Percentiles rank a stretch among this genome's conserved stretches.
These are phyloP conservation scores for Neotoxoptera formosana DNA, from an alignment of 1,140 invertebrate species.

Conservation along the genomic window DNA sequence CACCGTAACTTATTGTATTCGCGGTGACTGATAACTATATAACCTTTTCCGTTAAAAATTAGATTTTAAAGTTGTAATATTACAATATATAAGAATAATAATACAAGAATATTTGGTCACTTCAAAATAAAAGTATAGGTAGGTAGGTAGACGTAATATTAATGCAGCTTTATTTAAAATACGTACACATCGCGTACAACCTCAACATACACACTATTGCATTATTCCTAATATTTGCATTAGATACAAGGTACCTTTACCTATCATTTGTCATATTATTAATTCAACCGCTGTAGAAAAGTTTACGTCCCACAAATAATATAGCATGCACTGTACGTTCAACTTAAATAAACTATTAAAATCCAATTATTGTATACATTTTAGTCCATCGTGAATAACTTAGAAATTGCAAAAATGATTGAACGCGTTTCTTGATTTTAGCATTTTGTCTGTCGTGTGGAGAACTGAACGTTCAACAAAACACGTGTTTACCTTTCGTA, in stretches of 20 bases:
- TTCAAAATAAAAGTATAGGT: background rate
- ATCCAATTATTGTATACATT: background rate
- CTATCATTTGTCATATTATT: background rate
- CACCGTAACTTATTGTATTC: background rate
- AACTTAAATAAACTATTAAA: background rate
- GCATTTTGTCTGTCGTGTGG: background rate
- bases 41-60: no score
- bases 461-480: background rate
- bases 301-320: background rate
- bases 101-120: background rate
- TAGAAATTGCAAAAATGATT: background rate
- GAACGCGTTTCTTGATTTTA: background rate
- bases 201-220: background rate
- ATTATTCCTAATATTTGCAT: background rate
- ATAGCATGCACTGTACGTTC: background rate
- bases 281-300: background rate
- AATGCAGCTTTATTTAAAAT: background rate
- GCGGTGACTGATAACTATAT: no score
- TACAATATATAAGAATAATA: background rate
- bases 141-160: background rate
- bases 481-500: background rate
- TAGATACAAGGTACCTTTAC: background rate
- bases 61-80: no score
- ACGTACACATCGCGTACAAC: background rate
- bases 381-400: background rate